Evolutionary conservation across 2,888 invertebrate genomes (phyloP), one percentile per base, ranked within the genome.

Genomic region (Bursaphelenchus okinawaensis): DNA sequence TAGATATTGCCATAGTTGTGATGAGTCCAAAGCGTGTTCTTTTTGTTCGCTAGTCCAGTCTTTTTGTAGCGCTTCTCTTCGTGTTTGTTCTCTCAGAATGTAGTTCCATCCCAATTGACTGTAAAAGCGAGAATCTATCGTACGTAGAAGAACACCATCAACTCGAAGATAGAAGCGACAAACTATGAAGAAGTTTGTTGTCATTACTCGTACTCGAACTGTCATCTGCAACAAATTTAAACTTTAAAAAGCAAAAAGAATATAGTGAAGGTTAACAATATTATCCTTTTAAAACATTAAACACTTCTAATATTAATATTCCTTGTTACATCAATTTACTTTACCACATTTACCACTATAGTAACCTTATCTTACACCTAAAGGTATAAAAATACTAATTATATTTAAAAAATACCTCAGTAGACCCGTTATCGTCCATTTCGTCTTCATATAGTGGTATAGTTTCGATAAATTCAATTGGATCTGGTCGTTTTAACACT

Each of bases 371-470:
- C n/a, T n/a, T n/a, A n/a, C n/a, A n/a, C n/a, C n/a, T n/a, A n/a
- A n/a, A n/a, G n/a, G n/a, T n/a, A n/a, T n/a, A n/a, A n/a, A n/a
- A n/a, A n/a, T n/a, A n/a, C n/a, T n/a, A n/a, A n/a, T n/a, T n/a
- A n/a, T n/a, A n/a, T n/a, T n/a, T n/a, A n/a, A n/a, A n/a, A n/a
- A n/a, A n/a, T n/a, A 74, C 72, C 60, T 90, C 89, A 1, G 96
- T 91, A 63, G 91, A 89, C 19, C 98, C 98, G 86, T 98, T 92
- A 85, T 98, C 98, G 83, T 95, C 95, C 55, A 98, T 85, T 84
- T 98, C 98, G 86, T 99, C 98, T 86, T 99, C 98, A 86, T 91
- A 99, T 40, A 98, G 85, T 64, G 91, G 90, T 29, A 96, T 85
- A 83, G 96, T 93, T 75, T 92, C 90, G 84, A 92, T 96, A 84